Conservation (phyloP, 2,888 invertebrate species). For the Tenthredo scrophulariae region DNA sequence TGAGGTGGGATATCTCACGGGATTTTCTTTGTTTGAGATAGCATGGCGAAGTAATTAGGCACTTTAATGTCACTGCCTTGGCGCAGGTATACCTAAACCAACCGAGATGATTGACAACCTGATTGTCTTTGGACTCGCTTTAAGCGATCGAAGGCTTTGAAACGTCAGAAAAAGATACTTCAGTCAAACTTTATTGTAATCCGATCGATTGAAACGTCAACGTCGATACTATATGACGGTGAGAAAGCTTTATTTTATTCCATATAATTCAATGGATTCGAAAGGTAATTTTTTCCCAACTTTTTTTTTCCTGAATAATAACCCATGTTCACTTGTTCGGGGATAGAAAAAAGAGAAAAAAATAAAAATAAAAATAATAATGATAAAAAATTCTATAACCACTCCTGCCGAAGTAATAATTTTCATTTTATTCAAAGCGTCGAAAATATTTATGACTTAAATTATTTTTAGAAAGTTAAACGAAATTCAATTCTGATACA, state of each 20-base stretch:
- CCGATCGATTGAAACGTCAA: neutral
- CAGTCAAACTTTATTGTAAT: neutral
- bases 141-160: neutral
- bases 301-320: neutral
- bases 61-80: neutral
- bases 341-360: neutral
- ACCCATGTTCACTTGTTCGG: neutral
- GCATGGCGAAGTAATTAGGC: conserved; percentile 20
- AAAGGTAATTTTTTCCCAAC: neutral
- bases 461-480: neutral
- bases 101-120: conserved; percentile 20
- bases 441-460: conserved; percentile 18
- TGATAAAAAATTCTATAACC: neutral
- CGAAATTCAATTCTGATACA: neutral
- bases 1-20: conserved; percentile 14
- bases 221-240: neutral
- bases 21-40: conserved; percentile 32
- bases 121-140: neutral
- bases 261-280: conserved; percentile 15
- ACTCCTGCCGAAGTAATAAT: neutral
- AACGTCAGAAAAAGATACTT: neutral
- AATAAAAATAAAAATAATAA: neutral
- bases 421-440: conserved; percentile 15
- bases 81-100: neutral
- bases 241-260: neutral